Base-by-base conservation (phyloP, 1,140 invertebrate genomes). In the Zeugodacus cucurbitae region DNA sequence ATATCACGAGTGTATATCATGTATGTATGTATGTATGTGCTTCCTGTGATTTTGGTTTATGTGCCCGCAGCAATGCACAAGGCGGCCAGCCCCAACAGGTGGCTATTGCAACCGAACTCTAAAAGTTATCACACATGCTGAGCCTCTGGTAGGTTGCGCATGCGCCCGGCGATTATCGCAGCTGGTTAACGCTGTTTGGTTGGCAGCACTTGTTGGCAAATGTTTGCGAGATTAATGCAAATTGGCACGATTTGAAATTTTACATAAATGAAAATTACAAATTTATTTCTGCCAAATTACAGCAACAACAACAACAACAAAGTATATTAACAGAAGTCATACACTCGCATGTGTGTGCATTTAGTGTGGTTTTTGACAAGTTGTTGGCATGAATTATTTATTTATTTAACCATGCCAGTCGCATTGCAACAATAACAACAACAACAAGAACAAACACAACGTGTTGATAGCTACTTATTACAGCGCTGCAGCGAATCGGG, bases 381-480 rank as follows among this genome's bases (percentile, higher is more conserved):
- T 82, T 22, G 74, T 48, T 82, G 41, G 74, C 41, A 82, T 82
- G 74, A 82, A 82, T 82, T 82, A 82, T 82, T 82, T 82, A 82
- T 78, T 78, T 78, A 78, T 82, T 82, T 82, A 48, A n/a, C 10
- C 8, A 22, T 22, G 48, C 48, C 11, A 17, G 48, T 4, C 48
- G 14, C 48, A 54, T 3, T 54, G 48, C 48, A 54, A 54, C 48
- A 54, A 54, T 4, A 54, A 54, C 48, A 54, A 54, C 48, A 54
- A 54, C n/a, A n/a, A n/a, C n/a, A n/a, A 11, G 22, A 22, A 62
- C 58, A 62, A 62, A 20, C n/a, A 82, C n/a, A 54, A 2, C 48
- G 48, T 34, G 74, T 3, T 82, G 74, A 48, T 41, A 82, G 41
- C 74, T 82, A 54, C 48, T 54, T 54, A 10, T 44, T 11, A 20